A percentile compares a stretch with the other conserved stretches of the same genome.
These are phyloP conservation scores for Synergus itoensis DNA, from an alignment of 2,888 invertebrate genomes.

Conservation along the genomic window DNA sequence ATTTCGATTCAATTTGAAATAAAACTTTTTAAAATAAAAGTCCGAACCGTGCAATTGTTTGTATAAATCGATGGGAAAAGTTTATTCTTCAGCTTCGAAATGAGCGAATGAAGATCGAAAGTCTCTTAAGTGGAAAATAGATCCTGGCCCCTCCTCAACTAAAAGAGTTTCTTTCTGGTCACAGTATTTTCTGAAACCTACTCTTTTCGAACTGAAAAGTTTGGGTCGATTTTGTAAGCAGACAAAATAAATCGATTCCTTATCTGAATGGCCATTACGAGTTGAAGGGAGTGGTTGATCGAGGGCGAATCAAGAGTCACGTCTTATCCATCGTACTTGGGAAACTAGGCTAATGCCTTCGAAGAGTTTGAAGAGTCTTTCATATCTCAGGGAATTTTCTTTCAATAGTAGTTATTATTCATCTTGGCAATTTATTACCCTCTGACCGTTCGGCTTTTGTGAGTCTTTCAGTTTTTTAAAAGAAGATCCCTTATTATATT, in stretches of 20 bases:
- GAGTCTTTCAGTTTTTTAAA: neutral
- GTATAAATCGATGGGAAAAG: neutral
- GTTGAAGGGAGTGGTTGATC: neutral
- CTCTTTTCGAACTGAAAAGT: neutral
- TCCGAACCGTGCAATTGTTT: neutral
- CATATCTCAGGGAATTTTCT: slow-evolving; percentile 62
- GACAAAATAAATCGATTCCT: neutral
- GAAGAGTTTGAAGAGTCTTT: slow-evolving; percentile 65
- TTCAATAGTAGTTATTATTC: slow-evolving; percentile 70
- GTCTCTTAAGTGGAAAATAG: neutral
- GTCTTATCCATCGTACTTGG: slow-evolving; percentile 7
- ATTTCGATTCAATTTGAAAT: neutral
- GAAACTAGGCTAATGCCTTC: neutral
- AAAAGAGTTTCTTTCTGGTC: neutral
- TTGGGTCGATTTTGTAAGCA: neutral
- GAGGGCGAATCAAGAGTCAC: neutral
- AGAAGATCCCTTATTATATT: neutral
- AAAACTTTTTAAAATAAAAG: neutral
- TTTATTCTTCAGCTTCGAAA: neutral
- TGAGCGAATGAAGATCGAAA: neutral
- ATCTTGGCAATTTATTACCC: slow-evolving; percentile 62
- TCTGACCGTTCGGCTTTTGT: neutral
- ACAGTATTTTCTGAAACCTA: neutral
- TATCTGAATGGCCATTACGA: neutral
- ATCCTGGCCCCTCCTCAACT: neutral